These are phyloP conservation scores for Odontamblyopus lacepedii DNA, from an alignment of 2,797 vertebrate genomes.

Conservation along the genomic window DNA sequence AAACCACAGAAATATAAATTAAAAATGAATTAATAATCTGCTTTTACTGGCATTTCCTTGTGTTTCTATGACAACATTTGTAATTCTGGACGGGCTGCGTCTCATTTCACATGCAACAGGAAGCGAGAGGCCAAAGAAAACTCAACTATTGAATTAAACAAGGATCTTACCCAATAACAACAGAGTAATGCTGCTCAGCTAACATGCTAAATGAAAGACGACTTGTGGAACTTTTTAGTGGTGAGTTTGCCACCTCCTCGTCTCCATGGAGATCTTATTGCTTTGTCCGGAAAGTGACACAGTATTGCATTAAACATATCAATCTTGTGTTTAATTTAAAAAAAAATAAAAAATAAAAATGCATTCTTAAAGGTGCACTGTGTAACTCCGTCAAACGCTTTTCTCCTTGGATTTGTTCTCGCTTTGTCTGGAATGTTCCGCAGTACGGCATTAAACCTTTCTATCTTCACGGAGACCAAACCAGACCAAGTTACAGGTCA, in stretches of 20 bases:
- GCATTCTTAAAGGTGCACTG: too few relatives aligned
- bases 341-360: too few relatives aligned
- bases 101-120: not conserved
- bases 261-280: not conserved
- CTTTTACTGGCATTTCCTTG: not conserved
- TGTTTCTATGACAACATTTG: not conserved
- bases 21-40: not conserved
- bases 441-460: too few relatives aligned
- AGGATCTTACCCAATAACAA: not conserved
- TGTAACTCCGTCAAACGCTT: too few relatives aligned
- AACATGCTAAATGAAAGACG: not conserved
- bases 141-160: conserved; percentile 1
- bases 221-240: too few relatives aligned
- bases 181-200: not conserved
- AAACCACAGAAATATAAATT: not conserved
- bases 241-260: too few relatives aligned
- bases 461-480: too few relatives aligned
- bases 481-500: too few relatives aligned
- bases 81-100: not conserved
- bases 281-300: not conserved
- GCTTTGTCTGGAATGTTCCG: too few relatives aligned
- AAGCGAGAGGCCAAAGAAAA: not conserved
- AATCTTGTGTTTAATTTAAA: too few relatives aligned
- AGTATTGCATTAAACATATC: not conserved
- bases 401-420: too few relatives aligned